phyloP scores from a whole-genome alignment of 2,797 vertebrate species.

The Scarus forsteni region DNA sequence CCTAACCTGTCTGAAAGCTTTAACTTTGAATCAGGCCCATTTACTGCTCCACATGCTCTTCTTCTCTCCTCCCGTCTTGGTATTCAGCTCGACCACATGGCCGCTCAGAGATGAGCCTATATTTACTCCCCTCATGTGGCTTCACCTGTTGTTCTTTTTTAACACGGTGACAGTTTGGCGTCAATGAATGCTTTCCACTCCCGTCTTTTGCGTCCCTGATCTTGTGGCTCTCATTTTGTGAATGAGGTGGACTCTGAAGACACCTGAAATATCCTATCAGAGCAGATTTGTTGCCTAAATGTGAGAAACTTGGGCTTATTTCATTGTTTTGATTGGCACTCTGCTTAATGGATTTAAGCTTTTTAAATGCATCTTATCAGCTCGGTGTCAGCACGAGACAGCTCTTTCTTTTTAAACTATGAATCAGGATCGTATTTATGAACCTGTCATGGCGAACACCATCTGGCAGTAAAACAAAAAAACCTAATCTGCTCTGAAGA shows the following conservation, averaged over 20 bases:
- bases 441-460: constrained; percentile 2
- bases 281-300: constrained; percentile 16
- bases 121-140: constrained; percentile 75
- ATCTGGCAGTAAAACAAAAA: constrained; percentile 12
- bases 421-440: constrained; percentile 21
- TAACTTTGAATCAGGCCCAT: background rate
- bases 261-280: constrained; percentile 36
- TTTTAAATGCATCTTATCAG: constrained; percentile 5
- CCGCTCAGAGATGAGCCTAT: constrained; percentile 71
- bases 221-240: constrained; percentile 28
- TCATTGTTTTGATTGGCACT: constrained; percentile 20
- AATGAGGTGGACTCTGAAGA: constrained; percentile 18
- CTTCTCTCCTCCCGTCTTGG: background rate
- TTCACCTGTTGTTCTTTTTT: constrained; percentile 80
- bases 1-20: background rate
- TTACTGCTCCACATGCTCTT: constrained; percentile 19
- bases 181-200: constrained; percentile 69
- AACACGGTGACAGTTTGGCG: constrained; percentile 74
- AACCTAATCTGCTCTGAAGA: constrained; percentile 9
- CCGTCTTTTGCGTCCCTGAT: constrained; percentile 42
- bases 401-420: constrained; percentile 6
- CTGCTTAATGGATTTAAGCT: background rate
- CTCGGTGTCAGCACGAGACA: constrained; percentile 2
- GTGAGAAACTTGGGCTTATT: background rate
- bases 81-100: constrained; percentile 56